Evolutionary conservation across 1,140 invertebrate genomes (phyloP).

Genomic region (Magallana angulata): DNA sequence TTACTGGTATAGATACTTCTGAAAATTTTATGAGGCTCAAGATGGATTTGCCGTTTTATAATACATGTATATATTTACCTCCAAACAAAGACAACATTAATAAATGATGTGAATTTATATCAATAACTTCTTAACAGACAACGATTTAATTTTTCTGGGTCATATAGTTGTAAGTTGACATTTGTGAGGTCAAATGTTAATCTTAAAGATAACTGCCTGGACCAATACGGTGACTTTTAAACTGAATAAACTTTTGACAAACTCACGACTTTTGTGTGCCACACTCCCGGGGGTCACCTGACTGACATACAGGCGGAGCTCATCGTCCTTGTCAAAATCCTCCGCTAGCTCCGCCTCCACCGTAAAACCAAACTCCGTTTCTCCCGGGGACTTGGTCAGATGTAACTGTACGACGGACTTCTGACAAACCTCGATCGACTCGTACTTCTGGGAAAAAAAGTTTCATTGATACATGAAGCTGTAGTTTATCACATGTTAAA

Average conservation of each 20-base stretch:
- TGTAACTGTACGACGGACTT: constrained; percentile 98
- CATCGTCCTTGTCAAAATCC: constrained; percentile 96
- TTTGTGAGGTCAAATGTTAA: no score
- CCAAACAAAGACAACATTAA: no score
- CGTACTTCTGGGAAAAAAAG: constrained; percentile 89
- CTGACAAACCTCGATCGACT: constrained; percentile 96
- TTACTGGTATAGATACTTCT: no score
- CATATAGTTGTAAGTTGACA: no score
- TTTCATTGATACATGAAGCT: background rate
- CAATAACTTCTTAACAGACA: no score
- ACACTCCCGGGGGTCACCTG: constrained; percentile 95
- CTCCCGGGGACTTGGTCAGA: constrained; percentile 82
- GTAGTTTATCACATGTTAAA: background rate
- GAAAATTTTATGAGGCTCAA: no score
- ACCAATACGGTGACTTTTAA: no score
- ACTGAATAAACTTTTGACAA: background rate
- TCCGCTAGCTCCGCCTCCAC: constrained; percentile 98
- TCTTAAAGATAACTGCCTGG: no score
- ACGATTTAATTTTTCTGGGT: no score
- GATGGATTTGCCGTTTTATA: no score
- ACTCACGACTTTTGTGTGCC: constrained; percentile 94
- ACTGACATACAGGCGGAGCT: constrained; percentile 97
- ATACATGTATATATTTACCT: no score
- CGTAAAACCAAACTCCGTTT: constrained; percentile 91
- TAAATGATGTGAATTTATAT: no score